Base-by-base conservation (phyloP, 2,888 invertebrate genomes). In the Aromia moschata region DNA sequence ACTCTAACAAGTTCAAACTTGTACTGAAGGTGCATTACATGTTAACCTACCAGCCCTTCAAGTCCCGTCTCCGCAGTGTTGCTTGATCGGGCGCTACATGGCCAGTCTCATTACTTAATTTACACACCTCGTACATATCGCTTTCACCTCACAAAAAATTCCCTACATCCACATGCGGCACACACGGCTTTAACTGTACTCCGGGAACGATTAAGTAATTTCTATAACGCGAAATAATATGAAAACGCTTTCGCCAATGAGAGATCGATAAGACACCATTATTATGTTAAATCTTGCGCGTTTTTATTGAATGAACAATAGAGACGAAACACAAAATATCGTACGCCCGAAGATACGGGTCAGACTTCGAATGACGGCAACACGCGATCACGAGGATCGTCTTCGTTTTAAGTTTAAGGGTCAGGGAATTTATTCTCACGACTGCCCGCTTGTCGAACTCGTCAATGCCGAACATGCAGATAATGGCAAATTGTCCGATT, bases 261-360 rank as follows among this genome's bases (percentile, higher is more conserved):
- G 5, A 18, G 10, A 49, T 49, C 38, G 38, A 38, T 49, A 49
- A 17, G 49, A 38, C 49, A 18, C 49, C 52, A 52, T 52, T 52
- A 52, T 52, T 52, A 52, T 52, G 40, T 51, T 49, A 49, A 49
- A 11, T 15, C 11, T 16, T 2, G 17, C 25, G 25, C 15, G 31
- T 31, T 41, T 52, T 52, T 52, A 38, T 41, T 41, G 41, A 52
- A 41, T 31, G 38, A 49, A 61, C 56, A 57, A 60, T 54, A 12
- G 30, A 60, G 56, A 51, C 56, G 41, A 43, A 30, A 46, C 16
- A 53, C 15, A 30, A 61, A 61, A 54, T 56, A 62, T 56, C 41
- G 53, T 52, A 55, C 46, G 64, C 64, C 64, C 58, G 2, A 44
- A 65, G 64, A 62, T 62, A 53, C 62, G 62, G 64, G 64, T 65